phyloP scores from a whole-genome alignment of 2,113 vertebrate species.

The Acrocephalus arundinaceus region DNA sequence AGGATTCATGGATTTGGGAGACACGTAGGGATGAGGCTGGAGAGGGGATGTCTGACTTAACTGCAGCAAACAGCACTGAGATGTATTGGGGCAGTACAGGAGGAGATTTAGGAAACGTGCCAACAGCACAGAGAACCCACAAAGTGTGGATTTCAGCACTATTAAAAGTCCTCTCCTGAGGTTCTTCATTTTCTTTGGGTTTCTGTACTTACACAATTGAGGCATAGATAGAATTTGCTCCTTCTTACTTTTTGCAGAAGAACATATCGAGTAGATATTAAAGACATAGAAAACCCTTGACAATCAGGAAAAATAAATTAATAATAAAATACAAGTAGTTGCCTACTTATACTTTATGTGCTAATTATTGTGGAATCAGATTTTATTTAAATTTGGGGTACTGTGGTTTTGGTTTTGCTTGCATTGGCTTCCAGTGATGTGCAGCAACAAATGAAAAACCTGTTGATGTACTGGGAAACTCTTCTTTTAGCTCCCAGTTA shows the following conservation, averaged over 20 bases:
- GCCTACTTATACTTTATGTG: neutral
- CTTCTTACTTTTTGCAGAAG: neutral
- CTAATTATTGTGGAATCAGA: neutral
- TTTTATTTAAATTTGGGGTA: neutral
- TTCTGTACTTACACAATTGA: neutral
- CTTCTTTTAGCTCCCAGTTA: slow-evolving; percentile 10
- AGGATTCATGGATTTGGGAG: neutral
- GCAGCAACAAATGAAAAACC: slow-evolving; percentile 22
- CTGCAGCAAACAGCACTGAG: neutral
- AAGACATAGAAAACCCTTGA: neutral
- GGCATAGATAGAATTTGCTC: neutral
- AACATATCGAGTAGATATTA: neutral
- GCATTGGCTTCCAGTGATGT: neutral
- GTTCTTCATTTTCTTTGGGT: neutral
- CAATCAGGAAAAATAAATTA: neutral
- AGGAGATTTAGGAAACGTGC: neutral
- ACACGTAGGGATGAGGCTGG: neutral
- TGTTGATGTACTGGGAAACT: neutral
- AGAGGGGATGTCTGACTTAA: neutral
- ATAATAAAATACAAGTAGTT: neutral
- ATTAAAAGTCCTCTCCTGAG: neutral
- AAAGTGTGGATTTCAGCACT: neutral
- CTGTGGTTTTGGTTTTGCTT: neutral
- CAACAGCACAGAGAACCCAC: neutral
- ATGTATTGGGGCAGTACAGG: neutral